Evolutionary conservation across 2,888 invertebrate genomes (phyloP).

Genomic region (Noctua janthe): DNA sequence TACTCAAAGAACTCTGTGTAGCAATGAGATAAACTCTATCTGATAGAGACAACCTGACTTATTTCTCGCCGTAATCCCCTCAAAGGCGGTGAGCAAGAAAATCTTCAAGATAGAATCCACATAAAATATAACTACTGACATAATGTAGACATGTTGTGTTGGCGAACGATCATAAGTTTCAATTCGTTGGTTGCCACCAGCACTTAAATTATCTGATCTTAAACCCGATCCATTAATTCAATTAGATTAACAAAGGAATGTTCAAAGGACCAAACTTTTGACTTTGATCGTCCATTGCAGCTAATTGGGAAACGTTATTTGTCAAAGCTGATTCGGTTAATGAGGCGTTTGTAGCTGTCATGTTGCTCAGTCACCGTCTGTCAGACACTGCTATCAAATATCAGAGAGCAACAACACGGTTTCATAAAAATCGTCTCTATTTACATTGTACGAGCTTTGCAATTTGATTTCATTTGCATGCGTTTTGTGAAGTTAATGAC

Average conservation of each 20-base stretch:
- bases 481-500: constrained; percentile 48
- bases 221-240: constrained; percentile 68
- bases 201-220: constrained; percentile 66
- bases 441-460: constrained; percentile 38
- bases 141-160: constrained; percentile 24
- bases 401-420: constrained; percentile 35
- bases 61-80: constrained; percentile 57
- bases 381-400: constrained; percentile 55
- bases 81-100: constrained; percentile 52
- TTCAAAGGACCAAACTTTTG: constrained; percentile 67
- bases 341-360: constrained; percentile 63
- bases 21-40: constrained; percentile 60
- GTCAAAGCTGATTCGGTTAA: constrained; percentile 69
- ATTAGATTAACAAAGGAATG: constrained; percentile 70
- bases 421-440: constrained; percentile 49
- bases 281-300: constrained; percentile 70
- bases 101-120: constrained; percentile 42
- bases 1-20: constrained; percentile 53
- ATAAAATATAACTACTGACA: constrained; percentile 44
- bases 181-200: constrained; percentile 64
- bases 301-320: constrained; percentile 71
- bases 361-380: constrained; percentile 46
- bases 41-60: constrained; percentile 54
- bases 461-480: constrained; percentile 46
- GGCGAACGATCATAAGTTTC: constrained; percentile 56